Percentiles rank a stretch among this genome's conserved stretches.
These are phyloP conservation scores for Drosophila busckii DNA, from an alignment of 1,140 invertebrate species.

Conservation along the genomic window DNA sequence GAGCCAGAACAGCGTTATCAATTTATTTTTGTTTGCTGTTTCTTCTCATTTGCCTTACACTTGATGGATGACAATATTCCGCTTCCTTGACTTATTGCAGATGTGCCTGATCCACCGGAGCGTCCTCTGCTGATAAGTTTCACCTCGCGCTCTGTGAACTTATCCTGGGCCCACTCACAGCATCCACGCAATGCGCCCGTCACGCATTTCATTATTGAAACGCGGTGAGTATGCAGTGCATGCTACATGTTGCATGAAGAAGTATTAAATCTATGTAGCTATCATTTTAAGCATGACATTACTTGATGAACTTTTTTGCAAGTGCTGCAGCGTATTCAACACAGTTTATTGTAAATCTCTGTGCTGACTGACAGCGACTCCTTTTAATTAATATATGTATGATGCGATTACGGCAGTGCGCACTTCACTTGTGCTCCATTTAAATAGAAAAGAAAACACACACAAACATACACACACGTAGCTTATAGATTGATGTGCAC, in stretches of 20 bases:
- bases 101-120: constrained; percentile 86
- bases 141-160: constrained; percentile 86
- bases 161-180: constrained; percentile 87
- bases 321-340: too few relatives aligned
- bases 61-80: constrained; percentile 52
- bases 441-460: constrained; percentile 72
- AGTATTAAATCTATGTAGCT: too few relatives aligned
- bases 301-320: too few relatives aligned
- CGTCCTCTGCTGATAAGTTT: constrained; percentile 86
- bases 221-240: constrained; percentile 40
- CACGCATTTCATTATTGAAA: constrained; percentile 86
- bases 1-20: constrained; percentile 57
- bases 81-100: constrained; percentile 78
- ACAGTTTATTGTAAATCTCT: constrained; percentile 11
- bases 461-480: constrained; percentile 16
- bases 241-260: constrained; percentile 24
- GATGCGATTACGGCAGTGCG: constrained; percentile 40
- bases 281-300: too few relatives aligned
- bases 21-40: constrained; percentile 43
- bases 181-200: constrained; percentile 86
- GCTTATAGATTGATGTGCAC: constrained; percentile 13
- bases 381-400: constrained; percentile 73
- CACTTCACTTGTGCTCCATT: constrained; percentile 76
- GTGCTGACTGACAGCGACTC: too few relatives aligned
- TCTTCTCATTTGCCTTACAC: constrained; percentile 51